Percentiles rank a stretch among this genome's conserved stretches.
Conservation (phyloP, 1,140 invertebrate species). For the Cardiocondyla obscurior region DNA sequence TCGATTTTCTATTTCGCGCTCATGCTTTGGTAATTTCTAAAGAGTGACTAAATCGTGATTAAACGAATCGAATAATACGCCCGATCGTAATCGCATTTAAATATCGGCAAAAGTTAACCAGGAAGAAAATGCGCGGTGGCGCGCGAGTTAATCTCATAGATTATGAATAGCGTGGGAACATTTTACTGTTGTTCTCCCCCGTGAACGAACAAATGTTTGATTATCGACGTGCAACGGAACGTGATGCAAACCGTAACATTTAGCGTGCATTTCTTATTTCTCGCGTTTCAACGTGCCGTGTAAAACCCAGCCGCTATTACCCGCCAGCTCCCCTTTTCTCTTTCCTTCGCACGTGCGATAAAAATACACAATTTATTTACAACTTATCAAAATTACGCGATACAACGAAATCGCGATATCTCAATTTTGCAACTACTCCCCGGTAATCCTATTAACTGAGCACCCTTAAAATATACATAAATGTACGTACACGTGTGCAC, state of each 20-base stretch:
- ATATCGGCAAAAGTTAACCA: constrained; percentile 2
- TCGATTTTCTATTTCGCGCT: constrained; percentile 15
- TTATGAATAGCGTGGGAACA: constrained; percentile 17
- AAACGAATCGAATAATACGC: constrained; percentile 31
- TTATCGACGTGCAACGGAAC: neutral
- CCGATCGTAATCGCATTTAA: constrained; percentile 5
- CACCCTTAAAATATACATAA: neutral
- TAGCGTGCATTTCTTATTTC: constrained; percentile 1
- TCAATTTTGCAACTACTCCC: neutral
- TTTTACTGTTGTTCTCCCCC: constrained; percentile 19
- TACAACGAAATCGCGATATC: neutral
- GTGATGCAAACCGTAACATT: constrained; percentile 7
- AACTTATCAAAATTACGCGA: neutral
- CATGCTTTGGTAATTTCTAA: constrained; percentile 17
- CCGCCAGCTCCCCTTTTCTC: neutral
- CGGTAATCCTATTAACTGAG: neutral
- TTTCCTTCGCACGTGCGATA: neutral
- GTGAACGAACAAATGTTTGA: constrained; percentile 32
- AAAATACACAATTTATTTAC: constrained; percentile 22
- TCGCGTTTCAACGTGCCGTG: neutral
- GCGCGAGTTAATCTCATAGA: constrained; percentile 10
- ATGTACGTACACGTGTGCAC: neutral
- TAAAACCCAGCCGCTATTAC: neutral
- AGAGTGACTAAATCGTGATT: constrained; percentile 14
- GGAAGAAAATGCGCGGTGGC: constrained; percentile 8